Evolutionary conservation across 2,888 invertebrate genomes (phyloP).

Genomic region (Cephus pulcher): DNA sequence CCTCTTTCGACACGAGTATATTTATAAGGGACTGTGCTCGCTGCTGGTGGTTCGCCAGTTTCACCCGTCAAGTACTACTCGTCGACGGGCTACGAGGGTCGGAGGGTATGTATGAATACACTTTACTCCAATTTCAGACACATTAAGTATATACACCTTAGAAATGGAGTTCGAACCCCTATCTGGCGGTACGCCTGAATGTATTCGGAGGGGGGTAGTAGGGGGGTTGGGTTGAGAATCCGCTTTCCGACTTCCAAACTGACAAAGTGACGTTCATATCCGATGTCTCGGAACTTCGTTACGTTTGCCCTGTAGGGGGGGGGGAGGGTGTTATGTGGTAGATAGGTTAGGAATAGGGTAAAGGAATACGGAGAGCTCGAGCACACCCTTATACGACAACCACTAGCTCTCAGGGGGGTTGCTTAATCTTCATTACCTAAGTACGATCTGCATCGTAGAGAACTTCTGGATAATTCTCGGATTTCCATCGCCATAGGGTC

Average conservation of each 20-base stretch:
- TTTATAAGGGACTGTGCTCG: background rate
- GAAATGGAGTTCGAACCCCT: background rate
- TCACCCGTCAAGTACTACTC: background rate
- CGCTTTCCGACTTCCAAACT: background rate
- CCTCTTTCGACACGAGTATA: background rate
- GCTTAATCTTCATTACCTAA: constrained; percentile 47
- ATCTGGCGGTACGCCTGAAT: background rate
- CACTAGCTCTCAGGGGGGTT: constrained; percentile 18
- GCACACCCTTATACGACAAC: background rate
- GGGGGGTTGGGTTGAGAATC: background rate
- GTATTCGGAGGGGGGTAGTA: background rate
- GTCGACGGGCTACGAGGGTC: background rate
- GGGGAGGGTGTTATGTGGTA: background rate
- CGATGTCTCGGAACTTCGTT: constrained; percentile 28
- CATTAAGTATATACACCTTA: constrained; percentile 18
- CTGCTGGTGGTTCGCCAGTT: background rate
- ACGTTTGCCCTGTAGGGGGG: background rate
- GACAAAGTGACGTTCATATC: constrained; percentile 27
- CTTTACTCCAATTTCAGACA: constrained; percentile 34
- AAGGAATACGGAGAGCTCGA: background rate
- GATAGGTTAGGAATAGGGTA: background rate
- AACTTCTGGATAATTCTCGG: constrained; percentile 4
- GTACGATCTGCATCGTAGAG: background rate
- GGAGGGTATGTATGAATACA: background rate
- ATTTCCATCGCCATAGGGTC: background rate